These are phyloP conservation scores for Chymomyza fuscimana DNA, from an alignment of 2,888 invertebrate species.

Conservation along the genomic window DNA sequence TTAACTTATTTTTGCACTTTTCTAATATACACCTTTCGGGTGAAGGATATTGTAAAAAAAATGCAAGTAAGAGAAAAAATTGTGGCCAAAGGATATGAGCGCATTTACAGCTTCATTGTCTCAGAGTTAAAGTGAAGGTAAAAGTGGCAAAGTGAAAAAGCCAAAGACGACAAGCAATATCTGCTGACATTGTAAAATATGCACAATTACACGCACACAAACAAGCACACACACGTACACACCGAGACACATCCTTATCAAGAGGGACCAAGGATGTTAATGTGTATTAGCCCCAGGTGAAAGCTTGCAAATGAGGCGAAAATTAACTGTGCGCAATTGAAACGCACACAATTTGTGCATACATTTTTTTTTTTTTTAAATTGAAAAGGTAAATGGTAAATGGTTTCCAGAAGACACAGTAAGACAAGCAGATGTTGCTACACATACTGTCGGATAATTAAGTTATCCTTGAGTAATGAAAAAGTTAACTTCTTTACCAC, in stretches of 20 bases:
- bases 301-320: slow-evolving; percentile 35
- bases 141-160: slow-evolving; percentile 44
- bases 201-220: neutral
- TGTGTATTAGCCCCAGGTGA: slow-evolving; percentile 27
- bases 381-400: neutral
- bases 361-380: slow-evolving; percentile 29
- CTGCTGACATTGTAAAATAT: neutral
- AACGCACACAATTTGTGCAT: slow-evolving; percentile 33
- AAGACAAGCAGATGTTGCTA: slow-evolving; percentile 18
- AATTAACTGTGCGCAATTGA: slow-evolving; percentile 46
- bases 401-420: neutral
- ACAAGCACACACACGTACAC: neutral
- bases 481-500: slow-evolving; percentile 56
- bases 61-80: neutral
- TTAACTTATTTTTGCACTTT: too few species aligned
- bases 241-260: neutral
- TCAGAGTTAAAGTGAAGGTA: neutral
- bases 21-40: too few species aligned
- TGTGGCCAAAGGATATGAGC: slow-evolving; percentile 35
- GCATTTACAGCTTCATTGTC: slow-evolving; percentile 11
- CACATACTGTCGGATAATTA: slow-evolving; percentile 42
- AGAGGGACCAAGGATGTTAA: neutral
- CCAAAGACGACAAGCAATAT: neutral
- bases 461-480: slow-evolving; percentile 62
- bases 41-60: neutral